These are phyloP conservation scores for Thelaira solivaga DNA, from an alignment of 2,888 invertebrate genomes.

Conservation along the genomic window DNA sequence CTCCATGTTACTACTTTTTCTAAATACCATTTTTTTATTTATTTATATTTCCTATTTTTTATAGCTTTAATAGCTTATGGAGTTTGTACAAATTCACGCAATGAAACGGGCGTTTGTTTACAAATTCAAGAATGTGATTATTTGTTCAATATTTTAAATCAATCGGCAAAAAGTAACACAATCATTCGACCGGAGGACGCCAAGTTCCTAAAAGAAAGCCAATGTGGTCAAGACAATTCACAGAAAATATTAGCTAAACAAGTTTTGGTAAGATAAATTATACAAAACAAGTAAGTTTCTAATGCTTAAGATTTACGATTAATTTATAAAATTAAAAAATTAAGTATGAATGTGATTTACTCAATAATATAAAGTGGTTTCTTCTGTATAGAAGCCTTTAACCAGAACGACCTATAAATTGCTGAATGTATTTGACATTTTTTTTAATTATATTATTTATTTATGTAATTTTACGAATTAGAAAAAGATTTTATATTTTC, in stretches of 20 bases:
- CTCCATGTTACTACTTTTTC: background rate
- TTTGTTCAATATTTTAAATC: slow-evolving; percentile 64
- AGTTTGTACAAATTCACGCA: slow-evolving; percentile 66
- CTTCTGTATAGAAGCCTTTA: too few species aligned
- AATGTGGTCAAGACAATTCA: slow-evolving; percentile 82
- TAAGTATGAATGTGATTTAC: too few species aligned
- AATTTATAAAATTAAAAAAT: too few species aligned
- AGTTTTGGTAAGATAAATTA: slow-evolving; percentile 80
- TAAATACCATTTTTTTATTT: background rate
- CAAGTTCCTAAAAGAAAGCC: slow-evolving; percentile 76
- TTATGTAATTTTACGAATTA: too few species aligned
- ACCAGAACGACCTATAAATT: too few species aligned
- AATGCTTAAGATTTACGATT: too few species aligned
- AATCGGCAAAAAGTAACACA: slow-evolving; percentile 27
- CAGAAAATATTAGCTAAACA: slow-evolving; percentile 65
- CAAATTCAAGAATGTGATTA: slow-evolving; percentile 68
- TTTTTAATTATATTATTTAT: too few species aligned
- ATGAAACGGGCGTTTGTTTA: slow-evolving; percentile 69
- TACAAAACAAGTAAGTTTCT: too few species aligned
- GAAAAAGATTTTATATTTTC: too few species aligned
- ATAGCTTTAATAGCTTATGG: slow-evolving; percentile 67
- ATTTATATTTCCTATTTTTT: too few species aligned
- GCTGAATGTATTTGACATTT: too few species aligned
- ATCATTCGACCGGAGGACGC: slow-evolving; percentile 52
- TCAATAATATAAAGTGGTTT: too few species aligned